Evolutionary conservation across 2,113 vertebrate species (phyloP), one percentile per base, ranked within the genome.

Genomic region (Myiagra hebetior): DNA sequence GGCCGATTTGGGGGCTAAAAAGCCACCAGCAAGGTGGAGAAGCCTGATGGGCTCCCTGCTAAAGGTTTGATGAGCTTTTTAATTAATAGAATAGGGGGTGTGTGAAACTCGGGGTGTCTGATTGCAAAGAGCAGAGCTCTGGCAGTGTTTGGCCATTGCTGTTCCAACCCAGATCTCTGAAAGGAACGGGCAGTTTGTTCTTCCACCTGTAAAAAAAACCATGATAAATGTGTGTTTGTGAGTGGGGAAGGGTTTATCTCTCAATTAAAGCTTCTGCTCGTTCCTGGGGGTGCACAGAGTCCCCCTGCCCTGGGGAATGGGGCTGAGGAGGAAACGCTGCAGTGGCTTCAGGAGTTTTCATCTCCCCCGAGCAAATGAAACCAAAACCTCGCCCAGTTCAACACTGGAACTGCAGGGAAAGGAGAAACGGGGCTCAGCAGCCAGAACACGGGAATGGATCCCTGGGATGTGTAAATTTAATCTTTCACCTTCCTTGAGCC

Each of bases 91-190:
- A 12, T 13, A 39, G 22, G 37, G 30, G 55, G 55, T 39, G 28
- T 17, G 27, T 39, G 68, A 13, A 44, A 5, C 24, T 37, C 4
- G 3, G 11, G 49, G 33, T 3, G 42, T 35, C 37, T 9, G 50
- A 35, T 14, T 7, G 69, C 13, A 4, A 6, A 69, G 53, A 37
- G 60, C 27, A 27, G 5, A 64, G 3, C 26, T 30, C 35, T 5
- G 0, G 11, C 20, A 4, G 16, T 0, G 4, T 52, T 59, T 57
- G 35, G 1, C 37, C 12, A 0, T 24, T 7, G 1, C 37, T 11
- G 1, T 8, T 53, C 33, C 49, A 22, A 14, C n/a, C 23, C 65
- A 22, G 20, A 49, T 16, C 27, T 56, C 60, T 18, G 31, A 3
- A 14, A 64, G 23, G 4, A n/a, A 9, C 0, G 4, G 42, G 15